These are phyloP conservation scores for Polypedilum vanderplanki DNA, from an alignment of 1,140 invertebrate species.

Conservation along the genomic window DNA sequence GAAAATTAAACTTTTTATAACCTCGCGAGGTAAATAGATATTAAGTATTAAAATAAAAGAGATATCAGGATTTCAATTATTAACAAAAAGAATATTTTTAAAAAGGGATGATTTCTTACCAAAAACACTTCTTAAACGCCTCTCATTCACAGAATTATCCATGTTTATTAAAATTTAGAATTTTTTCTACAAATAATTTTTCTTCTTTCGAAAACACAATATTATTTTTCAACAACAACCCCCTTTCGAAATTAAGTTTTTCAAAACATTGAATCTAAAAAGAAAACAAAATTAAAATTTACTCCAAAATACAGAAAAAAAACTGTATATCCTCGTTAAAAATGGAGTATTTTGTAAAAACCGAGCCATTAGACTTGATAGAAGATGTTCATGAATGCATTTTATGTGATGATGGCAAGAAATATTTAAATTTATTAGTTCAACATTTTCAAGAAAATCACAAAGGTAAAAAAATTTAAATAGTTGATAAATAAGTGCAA, in stretches of 20 bases:
- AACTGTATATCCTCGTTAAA: background rate
- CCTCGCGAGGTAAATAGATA: background rate
- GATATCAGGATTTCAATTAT: background rate
- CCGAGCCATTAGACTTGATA: background rate
- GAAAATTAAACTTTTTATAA: background rate
- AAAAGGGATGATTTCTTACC: background rate
- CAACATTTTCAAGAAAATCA: background rate
- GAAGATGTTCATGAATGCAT: background rate
- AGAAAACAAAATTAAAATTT: background rate
- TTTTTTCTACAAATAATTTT: background rate
- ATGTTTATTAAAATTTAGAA: slow-evolving; percentile 33
- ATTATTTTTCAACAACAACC: background rate
- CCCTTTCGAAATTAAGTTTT: background rate
- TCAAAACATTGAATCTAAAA: background rate
- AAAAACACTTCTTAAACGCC: slow-evolving; percentile 30
- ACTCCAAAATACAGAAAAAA: background rate
- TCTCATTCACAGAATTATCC: slow-evolving; percentile 37
- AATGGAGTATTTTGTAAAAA: slow-evolving; percentile 5
- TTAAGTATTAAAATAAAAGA: background rate
- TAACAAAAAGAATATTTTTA: background rate
- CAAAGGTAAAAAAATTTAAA: background rate
- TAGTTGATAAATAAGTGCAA: no score
- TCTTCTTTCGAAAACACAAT: background rate
- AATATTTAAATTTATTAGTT: background rate
- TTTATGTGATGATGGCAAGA: background rate